Evolutionary conservation across 2,797 vertebrate genomes (phyloP).

Genomic region (Cirrhinus molitorella): DNA sequence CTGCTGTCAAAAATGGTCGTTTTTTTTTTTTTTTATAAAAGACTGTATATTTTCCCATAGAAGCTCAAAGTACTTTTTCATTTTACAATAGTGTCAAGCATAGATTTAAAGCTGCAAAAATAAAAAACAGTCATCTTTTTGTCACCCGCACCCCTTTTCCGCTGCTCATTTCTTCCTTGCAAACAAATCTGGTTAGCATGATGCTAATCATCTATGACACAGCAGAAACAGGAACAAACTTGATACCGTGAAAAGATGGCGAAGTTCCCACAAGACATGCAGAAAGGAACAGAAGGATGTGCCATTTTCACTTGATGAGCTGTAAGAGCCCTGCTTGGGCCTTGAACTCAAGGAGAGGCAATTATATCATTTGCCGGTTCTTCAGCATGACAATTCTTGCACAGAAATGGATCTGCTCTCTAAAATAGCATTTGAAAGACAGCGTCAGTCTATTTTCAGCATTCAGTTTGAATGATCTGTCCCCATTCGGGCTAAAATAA

Average conservation of each 20-base stretch:
- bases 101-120: constrained; percentile 15
- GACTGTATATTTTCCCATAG: not conserved
- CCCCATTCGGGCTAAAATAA: constrained; percentile 47
- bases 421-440: constrained; percentile 55
- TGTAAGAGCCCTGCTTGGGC: constrained; percentile 42
- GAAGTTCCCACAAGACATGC: constrained; percentile 46
- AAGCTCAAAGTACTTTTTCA: constrained; percentile 8
- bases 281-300: constrained; percentile 51
- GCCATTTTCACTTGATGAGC: constrained; percentile 45
- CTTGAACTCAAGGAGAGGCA: constrained; percentile 50
- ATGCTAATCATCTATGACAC: constrained; percentile 47
- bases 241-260: constrained; percentile 45
- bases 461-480: constrained; percentile 56
- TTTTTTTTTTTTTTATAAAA: not conserved
- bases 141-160: constrained; percentile 3
- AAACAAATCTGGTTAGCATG: constrained; percentile 39
- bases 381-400: constrained; percentile 45
- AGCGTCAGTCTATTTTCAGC: constrained; percentile 44
- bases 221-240: constrained; percentile 46
- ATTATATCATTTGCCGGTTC: constrained; percentile 50
- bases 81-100: constrained; percentile 24
- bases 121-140: constrained; percentile 19
- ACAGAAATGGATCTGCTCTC: constrained; percentile 36
- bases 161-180: constrained; percentile 13
- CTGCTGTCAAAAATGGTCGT: constrained; percentile 22